Evolutionary conservation across 1,140 invertebrate species (phyloP).

Genomic region (Zophobas morio): DNA sequence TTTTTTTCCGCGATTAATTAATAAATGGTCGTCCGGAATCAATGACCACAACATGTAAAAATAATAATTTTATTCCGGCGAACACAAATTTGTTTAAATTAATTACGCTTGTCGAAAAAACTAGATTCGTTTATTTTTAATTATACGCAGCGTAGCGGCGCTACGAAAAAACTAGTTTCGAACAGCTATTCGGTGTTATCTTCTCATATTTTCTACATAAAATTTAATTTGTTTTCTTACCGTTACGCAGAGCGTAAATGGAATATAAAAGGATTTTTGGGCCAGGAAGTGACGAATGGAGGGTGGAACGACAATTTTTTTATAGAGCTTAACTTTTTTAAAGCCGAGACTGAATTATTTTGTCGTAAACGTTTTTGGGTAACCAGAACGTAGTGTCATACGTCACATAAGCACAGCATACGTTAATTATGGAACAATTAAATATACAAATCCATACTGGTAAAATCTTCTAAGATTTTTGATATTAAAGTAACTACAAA

Average conservation of each 20-base stretch:
- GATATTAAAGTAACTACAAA: too few species aligned
- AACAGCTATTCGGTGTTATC: background rate
- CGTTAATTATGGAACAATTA: too few species aligned
- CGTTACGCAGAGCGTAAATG: background rate
- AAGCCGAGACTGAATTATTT: too few species aligned
- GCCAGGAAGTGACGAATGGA: too few species aligned
- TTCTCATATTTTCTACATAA: constrained; percentile 4
- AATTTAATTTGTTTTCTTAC: constrained; percentile 9
- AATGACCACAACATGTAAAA: background rate
- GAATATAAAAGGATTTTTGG: too few species aligned
- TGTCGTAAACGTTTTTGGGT: too few species aligned
- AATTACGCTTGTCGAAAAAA: constrained; percentile 9
- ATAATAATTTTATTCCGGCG: background rate
- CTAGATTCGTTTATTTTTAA: background rate
- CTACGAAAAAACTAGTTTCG: background rate
- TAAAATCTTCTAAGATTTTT: too few species aligned
- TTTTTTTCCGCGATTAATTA: constrained; percentile 14
- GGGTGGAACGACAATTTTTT: too few species aligned
- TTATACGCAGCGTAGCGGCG: background rate
- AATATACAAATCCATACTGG: too few species aligned
- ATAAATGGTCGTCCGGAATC: background rate
- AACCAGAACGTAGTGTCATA: too few species aligned
- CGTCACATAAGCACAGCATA: too few species aligned
- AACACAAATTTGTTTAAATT: constrained; percentile 9
- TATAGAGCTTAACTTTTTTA: too few species aligned